Percentiles rank a stretch among this genome's conserved stretches.
Conservation (phyloP, 2,888 invertebrate species). For the Oscheius myriophilus region DNA sequence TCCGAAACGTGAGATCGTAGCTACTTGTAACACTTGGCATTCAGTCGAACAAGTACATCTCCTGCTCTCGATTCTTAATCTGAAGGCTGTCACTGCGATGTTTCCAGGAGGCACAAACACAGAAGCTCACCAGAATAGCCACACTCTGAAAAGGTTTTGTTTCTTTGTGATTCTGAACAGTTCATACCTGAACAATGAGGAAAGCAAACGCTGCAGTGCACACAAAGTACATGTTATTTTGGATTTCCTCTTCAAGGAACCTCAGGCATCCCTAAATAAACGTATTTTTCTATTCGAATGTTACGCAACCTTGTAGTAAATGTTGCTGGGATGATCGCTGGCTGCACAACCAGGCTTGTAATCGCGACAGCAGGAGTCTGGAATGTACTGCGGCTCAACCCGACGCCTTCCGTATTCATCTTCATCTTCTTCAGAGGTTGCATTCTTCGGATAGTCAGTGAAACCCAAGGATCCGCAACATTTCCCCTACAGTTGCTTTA, state of each 20-base stretch:
- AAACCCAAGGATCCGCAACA: constrained; percentile 45
- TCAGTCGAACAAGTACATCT: constrained; percentile 38
- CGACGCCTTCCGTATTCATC: constrained; percentile 28
- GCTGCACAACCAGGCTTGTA: constrained; percentile 38
- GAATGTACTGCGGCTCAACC: constrained; percentile 38
- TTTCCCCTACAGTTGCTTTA: constrained; percentile 32
- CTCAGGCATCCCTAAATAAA: constrained; percentile 38
- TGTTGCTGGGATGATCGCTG: constrained; percentile 48
- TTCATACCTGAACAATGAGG: constrained; percentile 29
- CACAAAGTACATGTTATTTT: constrained; percentile 39
- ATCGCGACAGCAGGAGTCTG: constrained; percentile 46
- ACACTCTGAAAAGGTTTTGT: constrained; percentile 16
- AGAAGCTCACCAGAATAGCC: constrained; percentile 14
- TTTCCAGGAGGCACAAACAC: constrained; percentile 32
- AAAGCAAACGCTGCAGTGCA: constrained; percentile 37
- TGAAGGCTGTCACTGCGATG: constrained; percentile 31
- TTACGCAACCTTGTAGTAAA: constrained; percentile 38
- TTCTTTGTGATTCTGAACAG: too few species aligned
- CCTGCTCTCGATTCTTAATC: constrained; percentile 36
- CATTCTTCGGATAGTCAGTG: constrained; percentile 39
- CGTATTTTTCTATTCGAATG: background rate
- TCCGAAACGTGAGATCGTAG: too few species aligned
- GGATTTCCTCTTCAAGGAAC: constrained; percentile 38
- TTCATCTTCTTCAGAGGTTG: constrained; percentile 29
- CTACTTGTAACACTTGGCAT: too few species aligned